Percentiles rank a stretch among this genome's conserved stretches.
Evolutionary conservation across 2,888 invertebrate species (phyloP).

Genomic region (Keiferia lycopersicella): DNA sequence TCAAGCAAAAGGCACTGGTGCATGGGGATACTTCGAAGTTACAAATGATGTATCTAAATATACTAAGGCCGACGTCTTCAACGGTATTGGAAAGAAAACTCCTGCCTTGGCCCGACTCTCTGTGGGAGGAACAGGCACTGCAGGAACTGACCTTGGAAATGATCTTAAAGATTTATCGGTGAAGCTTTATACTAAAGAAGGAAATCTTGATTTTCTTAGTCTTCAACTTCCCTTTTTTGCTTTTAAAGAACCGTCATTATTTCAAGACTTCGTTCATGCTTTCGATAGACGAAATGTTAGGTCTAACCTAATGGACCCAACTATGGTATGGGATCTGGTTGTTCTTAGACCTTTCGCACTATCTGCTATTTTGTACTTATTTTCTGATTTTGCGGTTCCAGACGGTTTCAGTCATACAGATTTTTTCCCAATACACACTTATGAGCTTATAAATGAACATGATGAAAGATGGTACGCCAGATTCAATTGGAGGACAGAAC

Average conservation of each 20-base stretch:
- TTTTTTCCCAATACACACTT: slow-evolving; percentile 94
- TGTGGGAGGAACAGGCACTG: slow-evolving; percentile 89
- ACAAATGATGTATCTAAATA: slow-evolving; percentile 55
- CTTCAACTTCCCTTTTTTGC: slow-evolving; percentile 93
- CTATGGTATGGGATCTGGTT: background rate
- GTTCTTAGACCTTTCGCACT: background rate
- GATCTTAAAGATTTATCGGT: slow-evolving; percentile 93
- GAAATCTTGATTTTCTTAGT: slow-evolving; percentile 93
- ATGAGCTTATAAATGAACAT: slow-evolving; percentile 89
- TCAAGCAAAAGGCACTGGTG: slow-evolving; percentile 95
- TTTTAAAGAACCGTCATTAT: slow-evolving; percentile 90
- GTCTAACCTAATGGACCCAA: background rate
- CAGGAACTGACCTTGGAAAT: slow-evolving; percentile 90
- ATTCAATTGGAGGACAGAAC: slow-evolving; percentile 94
- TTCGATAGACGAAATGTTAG: slow-evolving; percentile 79
- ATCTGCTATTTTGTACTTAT: slow-evolving; percentile 82
- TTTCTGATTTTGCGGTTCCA: slow-evolving; percentile 93
- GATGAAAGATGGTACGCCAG: slow-evolving; percentile 88
- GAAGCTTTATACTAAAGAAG: slow-evolving; percentile 94
- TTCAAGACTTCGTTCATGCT: slow-evolving; percentile 92
- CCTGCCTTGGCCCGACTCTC: slow-evolving; percentile 88
- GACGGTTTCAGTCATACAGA: slow-evolving; percentile 95
- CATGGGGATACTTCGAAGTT: slow-evolving; percentile 63
- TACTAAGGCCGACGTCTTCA: slow-evolving; percentile 89
- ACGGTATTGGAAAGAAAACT: slow-evolving; percentile 84